Evolutionary conservation across 2,113 vertebrate genomes (phyloP).

Genomic region (Pandion haliaetus): DNA sequence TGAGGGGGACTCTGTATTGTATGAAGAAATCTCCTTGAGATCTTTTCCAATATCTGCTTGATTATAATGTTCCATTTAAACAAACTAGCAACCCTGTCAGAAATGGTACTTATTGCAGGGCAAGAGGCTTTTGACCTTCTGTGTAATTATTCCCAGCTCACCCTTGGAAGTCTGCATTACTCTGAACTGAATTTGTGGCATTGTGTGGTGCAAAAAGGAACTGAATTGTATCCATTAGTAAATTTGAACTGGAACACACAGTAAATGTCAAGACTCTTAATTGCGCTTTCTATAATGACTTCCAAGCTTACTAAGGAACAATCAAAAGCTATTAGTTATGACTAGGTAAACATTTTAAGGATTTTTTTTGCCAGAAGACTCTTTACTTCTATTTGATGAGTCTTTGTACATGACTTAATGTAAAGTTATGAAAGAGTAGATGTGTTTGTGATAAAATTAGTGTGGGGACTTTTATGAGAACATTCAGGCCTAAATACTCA

Average conservation of each 20-base stretch:
- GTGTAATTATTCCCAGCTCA: conserved; percentile 69
- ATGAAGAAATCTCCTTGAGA: conserved; percentile 26
- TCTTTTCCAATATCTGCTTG: conserved; percentile 23
- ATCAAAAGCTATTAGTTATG: conserved; percentile 79
- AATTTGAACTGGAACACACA: conserved; percentile 71
- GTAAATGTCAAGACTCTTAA: conserved; percentile 81
- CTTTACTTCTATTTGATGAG: conserved; percentile 72
- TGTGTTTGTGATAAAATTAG: conserved; percentile 55
- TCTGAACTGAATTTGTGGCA: conserved; percentile 68
- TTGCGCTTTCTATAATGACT: conserved; percentile 71
- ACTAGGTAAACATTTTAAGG: conserved; percentile 77
- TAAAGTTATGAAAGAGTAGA: conserved; percentile 66
- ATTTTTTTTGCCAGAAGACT: conserved; percentile 55
- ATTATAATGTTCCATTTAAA: conserved; percentile 32
- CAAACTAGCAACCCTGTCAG: conserved; percentile 53
- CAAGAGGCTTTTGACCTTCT: conserved; percentile 77
- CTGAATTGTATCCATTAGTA: conserved; percentile 72
- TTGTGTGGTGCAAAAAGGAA: conserved; percentile 58
- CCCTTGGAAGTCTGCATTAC: conserved; percentile 67
- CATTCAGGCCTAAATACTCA: not conserved
- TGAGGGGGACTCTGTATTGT: not conserved
- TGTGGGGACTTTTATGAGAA: not conserved
- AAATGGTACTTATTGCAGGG: conserved; percentile 60
- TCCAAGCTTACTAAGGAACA: conserved; percentile 74
- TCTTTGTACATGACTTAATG: conserved; percentile 58